Conservation (phyloP, 2,888 invertebrate species). For the Octodonta nipae region DNA sequence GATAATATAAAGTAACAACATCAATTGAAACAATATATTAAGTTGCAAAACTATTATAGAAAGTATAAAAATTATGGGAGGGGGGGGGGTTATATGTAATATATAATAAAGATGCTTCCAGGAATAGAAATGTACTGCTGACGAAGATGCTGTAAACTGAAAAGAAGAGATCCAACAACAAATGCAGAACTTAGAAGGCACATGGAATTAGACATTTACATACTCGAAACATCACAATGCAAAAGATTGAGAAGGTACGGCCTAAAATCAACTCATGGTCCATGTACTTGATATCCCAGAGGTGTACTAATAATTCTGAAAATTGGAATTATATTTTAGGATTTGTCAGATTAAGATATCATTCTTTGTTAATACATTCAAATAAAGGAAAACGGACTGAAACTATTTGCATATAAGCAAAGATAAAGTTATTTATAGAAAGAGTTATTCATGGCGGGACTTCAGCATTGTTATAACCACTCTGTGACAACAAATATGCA, state of each 20-base stretch:
- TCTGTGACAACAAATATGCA: too few species aligned
- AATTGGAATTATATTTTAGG: too few species aligned
- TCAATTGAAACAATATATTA: background rate
- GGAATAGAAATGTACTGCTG: background rate
- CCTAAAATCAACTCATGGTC: too few species aligned
- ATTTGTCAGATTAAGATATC: too few species aligned
- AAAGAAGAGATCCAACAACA: background rate
- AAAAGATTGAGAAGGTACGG: slow-evolving; percentile 1
- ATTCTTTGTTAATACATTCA: too few species aligned
- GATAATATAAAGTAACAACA: background rate
- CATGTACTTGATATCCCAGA: too few species aligned
- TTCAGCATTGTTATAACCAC: too few species aligned
- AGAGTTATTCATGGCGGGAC: too few species aligned
- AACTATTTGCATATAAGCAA: too few species aligned
- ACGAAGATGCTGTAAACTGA: background rate
- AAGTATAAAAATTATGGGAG: background rate
- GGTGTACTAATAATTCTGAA: too few species aligned
- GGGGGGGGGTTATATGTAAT: background rate
- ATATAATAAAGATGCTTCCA: background rate
- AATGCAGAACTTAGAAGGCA: background rate
- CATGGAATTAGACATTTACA: background rate
- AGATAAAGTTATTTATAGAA: too few species aligned
- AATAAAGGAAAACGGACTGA: too few species aligned
- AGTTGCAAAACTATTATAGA: background rate
- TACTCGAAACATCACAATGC: background rate